Conservation (phyloP, 2,113 vertebrate genomes). For the Xiphophorus maculatus region DNA sequence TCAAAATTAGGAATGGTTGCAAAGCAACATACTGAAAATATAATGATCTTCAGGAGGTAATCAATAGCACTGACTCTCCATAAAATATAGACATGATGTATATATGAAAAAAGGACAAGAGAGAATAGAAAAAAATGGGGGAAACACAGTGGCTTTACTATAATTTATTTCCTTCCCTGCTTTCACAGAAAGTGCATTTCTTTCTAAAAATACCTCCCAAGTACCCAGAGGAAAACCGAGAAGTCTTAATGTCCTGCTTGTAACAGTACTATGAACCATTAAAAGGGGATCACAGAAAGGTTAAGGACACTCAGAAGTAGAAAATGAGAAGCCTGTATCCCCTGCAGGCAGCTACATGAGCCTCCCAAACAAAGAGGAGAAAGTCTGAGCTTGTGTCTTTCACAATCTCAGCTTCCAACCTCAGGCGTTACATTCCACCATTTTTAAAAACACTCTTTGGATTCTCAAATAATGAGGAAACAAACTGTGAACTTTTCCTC, state of each 20-base stretch:
- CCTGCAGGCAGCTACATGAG: constrained; percentile 22
- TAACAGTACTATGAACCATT: constrained; percentile 30
- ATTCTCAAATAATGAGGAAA: not conserved
- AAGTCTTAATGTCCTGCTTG: constrained; percentile 27
- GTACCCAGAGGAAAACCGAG: constrained; percentile 17
- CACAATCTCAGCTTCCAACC: not conserved
- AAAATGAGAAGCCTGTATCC: constrained; percentile 32
- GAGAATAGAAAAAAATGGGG: constrained; percentile 2
- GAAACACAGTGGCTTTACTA: constrained; percentile 25
- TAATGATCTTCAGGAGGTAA: not conserved
- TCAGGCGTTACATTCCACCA: not conserved
- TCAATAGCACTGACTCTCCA: not conserved
- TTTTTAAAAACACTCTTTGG: not conserved
- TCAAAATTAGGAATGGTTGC: not conserved
- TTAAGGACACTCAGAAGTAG: constrained; percentile 33
- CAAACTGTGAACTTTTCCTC: constrained; percentile 3
- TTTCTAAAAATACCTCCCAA: constrained; percentile 49
- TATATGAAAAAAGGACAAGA: not conserved
- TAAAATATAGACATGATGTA: not conserved
- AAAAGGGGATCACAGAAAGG: constrained; percentile 36
- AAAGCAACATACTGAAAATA: not conserved
- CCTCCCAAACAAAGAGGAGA: constrained; percentile 7
- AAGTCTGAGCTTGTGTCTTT: not conserved
- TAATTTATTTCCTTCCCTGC: constrained; percentile 16
- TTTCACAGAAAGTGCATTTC: constrained; percentile 47